phyloP scores from a whole-genome alignment of 2,113 vertebrate species.

The Prionailurus bengalensis region DNA sequence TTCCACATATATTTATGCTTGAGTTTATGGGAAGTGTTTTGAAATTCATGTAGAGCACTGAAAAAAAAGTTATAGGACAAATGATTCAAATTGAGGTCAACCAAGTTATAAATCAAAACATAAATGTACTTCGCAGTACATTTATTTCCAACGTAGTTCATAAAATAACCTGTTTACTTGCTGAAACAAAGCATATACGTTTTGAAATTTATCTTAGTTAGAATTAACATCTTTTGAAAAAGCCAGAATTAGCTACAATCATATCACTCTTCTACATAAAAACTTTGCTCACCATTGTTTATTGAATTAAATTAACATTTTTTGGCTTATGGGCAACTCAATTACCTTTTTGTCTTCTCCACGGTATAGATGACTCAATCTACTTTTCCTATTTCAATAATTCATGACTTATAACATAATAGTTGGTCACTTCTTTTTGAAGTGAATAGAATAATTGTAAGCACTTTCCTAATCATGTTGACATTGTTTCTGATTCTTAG shows the following conservation, averaged over 20 bases:
- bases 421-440: constrained; percentile 15
- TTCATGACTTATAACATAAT: constrained; percentile 3
- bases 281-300: background rate
- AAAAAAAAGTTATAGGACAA: constrained; percentile 60
- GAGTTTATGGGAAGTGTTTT: constrained; percentile 63
- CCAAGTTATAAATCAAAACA: constrained; percentile 71
- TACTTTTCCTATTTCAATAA: background rate
- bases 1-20: constrained; percentile 58
- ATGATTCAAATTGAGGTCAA: constrained; percentile 76
- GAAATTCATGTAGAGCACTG: constrained; percentile 61
- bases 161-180: constrained; percentile 85
- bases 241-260: constrained; percentile 1
- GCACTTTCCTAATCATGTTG: background rate
- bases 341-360: background rate
- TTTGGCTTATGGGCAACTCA: background rate
- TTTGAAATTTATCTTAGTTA: constrained; percentile 86
- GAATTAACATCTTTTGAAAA: constrained; percentile 81
- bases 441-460: constrained; percentile 34
- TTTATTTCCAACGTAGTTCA: constrained; percentile 77
- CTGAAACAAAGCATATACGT: constrained; percentile 75
- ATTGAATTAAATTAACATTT: constrained; percentile 27
- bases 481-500: constrained; percentile 20
- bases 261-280: constrained; percentile 15
- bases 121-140: constrained; percentile 58
- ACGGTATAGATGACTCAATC: background rate